Evolutionary conservation across 2,888 invertebrate genomes (phyloP), one percentile per base, ranked within the genome.

Genomic region (Tetheella fluctuosa): DNA sequence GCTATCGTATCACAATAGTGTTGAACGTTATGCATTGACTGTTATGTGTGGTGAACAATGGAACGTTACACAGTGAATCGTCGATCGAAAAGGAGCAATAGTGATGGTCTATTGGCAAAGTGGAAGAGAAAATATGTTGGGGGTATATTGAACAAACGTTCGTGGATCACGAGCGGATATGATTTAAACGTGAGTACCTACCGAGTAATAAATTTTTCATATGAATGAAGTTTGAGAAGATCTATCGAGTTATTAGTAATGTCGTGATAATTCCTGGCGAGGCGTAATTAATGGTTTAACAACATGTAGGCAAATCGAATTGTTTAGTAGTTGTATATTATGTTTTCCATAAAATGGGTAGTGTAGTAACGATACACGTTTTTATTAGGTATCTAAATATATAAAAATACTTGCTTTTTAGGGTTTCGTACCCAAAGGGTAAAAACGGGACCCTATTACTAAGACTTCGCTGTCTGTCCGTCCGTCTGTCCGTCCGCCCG

Each of bases 11-110:
- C 71, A 59, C 39, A 54, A 59, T 61, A 54, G 63, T 66, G 72
- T 67, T 73, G 69, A 67, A 61, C 63, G 62, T 59, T 70, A 65
- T 79, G 75, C 73, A 80, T 81, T 77, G 78, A 76, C 64, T 67
- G 68, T 73, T 79, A 65, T 64, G 71, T 80, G 69, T 57, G 75
- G 72, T 68, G 69, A 65, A 81, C 65, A 72, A 90, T 93, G 92
- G 92, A 93, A 63, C 85, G 90, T 54, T 89, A 88, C 65, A 80
- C 84, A 58, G 88, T 91, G 74, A 90, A 71, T 70, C 86, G 92
- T 70, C 86, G 88, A 72, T 93, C 92, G 59, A 90, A 84, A 64
- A 82, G 84, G 60, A 81, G 81, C 62, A 89, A 83, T 68, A 84
- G 73, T 67, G 90, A 87, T 71, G 91, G 92, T 74, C 77, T 92